These are phyloP conservation scores for Caenorhabditis auriculariae DNA, from an alignment of 2,888 invertebrate species.

Conservation along the genomic window DNA sequence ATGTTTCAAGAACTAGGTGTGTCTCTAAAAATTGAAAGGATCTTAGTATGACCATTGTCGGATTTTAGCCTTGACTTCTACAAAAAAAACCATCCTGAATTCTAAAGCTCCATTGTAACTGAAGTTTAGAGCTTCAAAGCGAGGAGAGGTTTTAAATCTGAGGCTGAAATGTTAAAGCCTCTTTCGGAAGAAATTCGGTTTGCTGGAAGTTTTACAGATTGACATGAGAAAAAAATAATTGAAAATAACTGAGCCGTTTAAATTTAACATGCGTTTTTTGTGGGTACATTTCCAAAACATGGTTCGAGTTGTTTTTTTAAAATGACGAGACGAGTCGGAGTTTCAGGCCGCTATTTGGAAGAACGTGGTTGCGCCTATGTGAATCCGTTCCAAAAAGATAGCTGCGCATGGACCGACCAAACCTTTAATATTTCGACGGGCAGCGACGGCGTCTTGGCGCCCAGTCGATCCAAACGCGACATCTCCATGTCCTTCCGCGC, in stretches of 20 bases:
- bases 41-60: no score
- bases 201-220: no score
- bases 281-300: not conserved
- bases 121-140: no score
- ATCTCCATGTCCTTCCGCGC: slow-evolving; percentile 8
- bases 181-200: no score
- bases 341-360: slow-evolving; percentile 11
- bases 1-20: no score
- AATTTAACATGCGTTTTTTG: not conserved
- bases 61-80: no score
- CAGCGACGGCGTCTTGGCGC: not conserved
- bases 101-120: no score
- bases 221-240: not conserved
- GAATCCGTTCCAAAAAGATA: slow-evolving; percentile 21
- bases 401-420: slow-evolving; percentile 28
- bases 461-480: slow-evolving; percentile 6
- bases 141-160: no score
- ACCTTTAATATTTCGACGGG: slow-evolving; percentile 15
- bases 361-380: slow-evolving; percentile 21
- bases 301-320: not conserved
- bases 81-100: no score
- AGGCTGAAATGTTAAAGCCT: no score
- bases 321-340: not conserved
- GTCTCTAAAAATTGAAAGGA: no score
- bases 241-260: no score